These are phyloP conservation scores for Agrypnus murinus DNA, from an alignment of 2,888 invertebrate genomes.

Conservation along the genomic window DNA sequence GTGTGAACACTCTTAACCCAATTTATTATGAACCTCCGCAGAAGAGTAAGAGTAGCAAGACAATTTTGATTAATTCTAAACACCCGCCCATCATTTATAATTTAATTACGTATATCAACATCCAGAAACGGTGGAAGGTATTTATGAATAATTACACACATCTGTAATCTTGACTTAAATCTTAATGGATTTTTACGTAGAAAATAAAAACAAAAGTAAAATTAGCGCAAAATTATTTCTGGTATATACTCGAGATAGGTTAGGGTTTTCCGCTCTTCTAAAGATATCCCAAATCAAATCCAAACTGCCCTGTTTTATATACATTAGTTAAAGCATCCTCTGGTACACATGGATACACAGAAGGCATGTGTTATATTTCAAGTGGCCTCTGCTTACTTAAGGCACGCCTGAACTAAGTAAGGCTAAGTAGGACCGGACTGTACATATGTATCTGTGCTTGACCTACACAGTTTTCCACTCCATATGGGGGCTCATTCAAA, in stretches of 20 bases:
- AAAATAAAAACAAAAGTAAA: too few species aligned
- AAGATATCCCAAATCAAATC: constrained; percentile 23
- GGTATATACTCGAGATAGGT: constrained; percentile 26
- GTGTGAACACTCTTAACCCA: constrained; percentile 13
- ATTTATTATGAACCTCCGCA: constrained; percentile 10
- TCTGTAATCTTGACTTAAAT: too few species aligned
- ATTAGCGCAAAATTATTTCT: background rate
- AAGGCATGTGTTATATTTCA: constrained; percentile 48
- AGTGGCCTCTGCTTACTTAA: constrained; percentile 44
- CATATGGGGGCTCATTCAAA: constrained; percentile 44
- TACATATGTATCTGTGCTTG: constrained; percentile 20
- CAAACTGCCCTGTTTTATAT: constrained; percentile 19
- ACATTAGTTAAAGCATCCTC: constrained; percentile 21
- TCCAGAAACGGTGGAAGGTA: too few species aligned
- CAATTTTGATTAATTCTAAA: constrained; percentile 6
- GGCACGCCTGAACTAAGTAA: constrained; percentile 30
- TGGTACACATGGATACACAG: constrained; percentile 33
- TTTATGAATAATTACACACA: too few species aligned
- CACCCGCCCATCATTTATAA: constrained; percentile 3
- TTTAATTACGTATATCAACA: constrained; percentile 1
- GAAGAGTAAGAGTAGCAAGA: constrained; percentile 12
- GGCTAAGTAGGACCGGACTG: constrained; percentile 35
- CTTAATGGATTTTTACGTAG: too few species aligned
- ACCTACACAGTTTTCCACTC: constrained; percentile 28
- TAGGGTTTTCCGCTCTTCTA: constrained; percentile 28